Evolutionary conservation across 2,113 vertebrate species (phyloP), one percentile per base, ranked within the genome.

Genomic region (Saccopteryx bilineata): DNA sequence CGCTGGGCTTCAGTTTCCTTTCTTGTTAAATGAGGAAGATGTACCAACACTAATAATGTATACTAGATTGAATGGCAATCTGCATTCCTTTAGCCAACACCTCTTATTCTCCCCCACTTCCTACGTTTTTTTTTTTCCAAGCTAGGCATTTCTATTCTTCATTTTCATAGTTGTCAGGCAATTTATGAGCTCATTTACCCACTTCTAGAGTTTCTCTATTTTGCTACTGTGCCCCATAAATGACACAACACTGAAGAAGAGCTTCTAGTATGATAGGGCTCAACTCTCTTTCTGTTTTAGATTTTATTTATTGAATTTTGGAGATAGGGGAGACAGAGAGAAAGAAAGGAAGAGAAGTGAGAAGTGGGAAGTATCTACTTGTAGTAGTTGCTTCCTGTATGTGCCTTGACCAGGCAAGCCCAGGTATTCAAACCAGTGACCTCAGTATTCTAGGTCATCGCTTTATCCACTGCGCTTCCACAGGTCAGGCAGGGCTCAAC

Each of bases 111-210:
- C 23, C 5, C 15, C 14, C 18, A 13, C 7, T 52, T 8, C 50
- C 26, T 66, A 54, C 58, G 39, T 39, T 46, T 24, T 69, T 58
- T 56, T 65, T 33, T 15, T 18, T 15, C 46, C 46, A 76, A 48
- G 19, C 24, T 18, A 17, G 31, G 46, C 54, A 63, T 90, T 90
- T 31, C 31, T 46, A 23, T 63, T 81, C 33, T 46, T 89, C 76
- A 50, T 93, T 75, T 56, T 72, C 23, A 46, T 85, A 81, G 75
- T 85, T 93, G 71, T 93, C 48, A 95, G 61, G 12, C 13, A 63
- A 71, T 46, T 71, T 26, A 17, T 11, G 39, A 88, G 17, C 46
- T n/a, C 54, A 26, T 79, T 52, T 89, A 56, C 46, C 54, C 33
- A 48, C 28, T 46, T 78, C 11, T 72, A 24, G 65, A 66, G 65